Evolutionary conservation across 2,797 vertebrate genomes (phyloP), one percentile per base, ranked within the genome.

Genomic region (Anableps anableps): DNA sequence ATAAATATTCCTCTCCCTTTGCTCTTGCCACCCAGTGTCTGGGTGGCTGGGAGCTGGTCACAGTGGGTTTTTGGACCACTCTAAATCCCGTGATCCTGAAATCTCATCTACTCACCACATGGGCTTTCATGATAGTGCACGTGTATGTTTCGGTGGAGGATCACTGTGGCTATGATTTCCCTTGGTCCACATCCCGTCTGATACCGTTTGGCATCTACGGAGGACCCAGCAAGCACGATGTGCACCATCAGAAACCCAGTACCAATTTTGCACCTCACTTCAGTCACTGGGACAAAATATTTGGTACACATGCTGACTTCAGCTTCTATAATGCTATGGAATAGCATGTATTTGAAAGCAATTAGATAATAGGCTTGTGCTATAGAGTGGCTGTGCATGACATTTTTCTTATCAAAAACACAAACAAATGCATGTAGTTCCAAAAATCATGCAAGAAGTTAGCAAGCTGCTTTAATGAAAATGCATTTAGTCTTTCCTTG

Each of bases 91-190:
- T 94, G 41, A 85, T 95, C 66, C 87, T 95, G 48, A 90, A 84
- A 74, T 92, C 92, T 62, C 95, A 96, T 74, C 84, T 94, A n/a
- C 93, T 96, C 79, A 96, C 94, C 48, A 93, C 91, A 1, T 95
- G 93, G 93, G 77, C 74, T 16, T 95, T 95, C 74, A 95, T 96
- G 94, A 92, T 95, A 55, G 7, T 92, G 34, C 93, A 95, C 14
- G 94, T 95, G 51, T 95, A 95, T 0, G 90, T 95, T 68, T 95
- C 94, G 0, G 83, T 95, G 43, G 94, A 95, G 70, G 91, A 94
- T 87, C 94, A 95, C 84, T 95, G 94, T 34, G 94, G 95, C 51
- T 96, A 96, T 79, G 92, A 95, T 81, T 95, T 96, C 72, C 94
- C 95, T 36, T 95, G 95, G 95, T 94, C 93, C 62, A 91, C 85